A percentile compares a stretch with the other conserved stretches of the same genome.
Evolutionary conservation across 1,140 invertebrate genomes (phyloP).

Genomic region (Ctenoplectra terminalis): DNA sequence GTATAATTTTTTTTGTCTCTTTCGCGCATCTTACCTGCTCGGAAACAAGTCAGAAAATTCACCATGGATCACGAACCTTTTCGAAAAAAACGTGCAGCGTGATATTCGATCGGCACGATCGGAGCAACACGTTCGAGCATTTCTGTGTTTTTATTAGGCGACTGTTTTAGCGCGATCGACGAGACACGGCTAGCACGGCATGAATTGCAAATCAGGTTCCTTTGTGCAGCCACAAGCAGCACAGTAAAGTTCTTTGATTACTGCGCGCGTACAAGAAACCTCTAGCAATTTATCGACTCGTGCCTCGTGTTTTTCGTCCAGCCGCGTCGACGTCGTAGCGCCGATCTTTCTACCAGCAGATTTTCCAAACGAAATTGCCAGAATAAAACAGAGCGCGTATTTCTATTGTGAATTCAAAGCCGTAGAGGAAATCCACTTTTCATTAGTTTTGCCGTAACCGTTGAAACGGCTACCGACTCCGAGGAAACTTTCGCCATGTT

Average conservation of each 20-base stretch:
- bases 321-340: too few relatives aligned
- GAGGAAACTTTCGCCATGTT: conserved; percentile 23
- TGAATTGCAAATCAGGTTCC: conserved; percentile 34
- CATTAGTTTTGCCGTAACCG: background rate
- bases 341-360: too few relatives aligned
- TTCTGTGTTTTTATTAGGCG: conserved; percentile 12
- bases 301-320: background rate
- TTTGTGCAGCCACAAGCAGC: background rate
- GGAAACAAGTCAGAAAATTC: background rate
- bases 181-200: conserved; percentile 13
- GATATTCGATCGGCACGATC: background rate
- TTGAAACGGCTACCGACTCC: conserved; percentile 3
- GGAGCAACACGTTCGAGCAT: background rate
- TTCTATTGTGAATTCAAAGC: background rate
- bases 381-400: too few relatives aligned
- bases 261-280: background rate
- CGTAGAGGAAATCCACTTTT: background rate
- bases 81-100: background rate
- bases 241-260: conserved; percentile 19
- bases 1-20: background rate
- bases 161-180: conserved; percentile 26
- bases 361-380: too few relatives aligned
- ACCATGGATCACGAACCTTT: background rate
- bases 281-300: background rate
- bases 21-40: too few relatives aligned